Base-by-base conservation (phyloP, 2,797 vertebrate genomes). In the Sebastes matsubarae region DNA sequence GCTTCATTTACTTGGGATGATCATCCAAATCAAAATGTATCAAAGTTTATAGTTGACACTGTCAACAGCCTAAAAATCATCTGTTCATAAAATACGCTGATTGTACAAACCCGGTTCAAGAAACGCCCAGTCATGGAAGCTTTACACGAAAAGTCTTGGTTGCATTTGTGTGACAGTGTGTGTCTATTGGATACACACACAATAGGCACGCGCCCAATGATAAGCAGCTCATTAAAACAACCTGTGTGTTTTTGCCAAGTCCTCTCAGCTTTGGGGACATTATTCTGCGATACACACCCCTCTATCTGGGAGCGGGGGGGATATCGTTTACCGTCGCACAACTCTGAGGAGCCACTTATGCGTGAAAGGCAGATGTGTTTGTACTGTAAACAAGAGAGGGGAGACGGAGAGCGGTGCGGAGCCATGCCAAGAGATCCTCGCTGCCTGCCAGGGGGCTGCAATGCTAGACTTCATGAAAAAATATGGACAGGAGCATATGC, bases 351-450 rank as follows among this genome's bases (percentile, higher is more conserved):
- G 88, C 86, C 89, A 93, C 90, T 93, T 90, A 80, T 79, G 88
- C 89, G 68, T 94, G 93, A 92, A 93, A 95, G 90, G 93, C 91
- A 94, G 92, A 93, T 92, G 92, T 92, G 89, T 93, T 93, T 93
- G 87, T 89, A 88, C 89, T 89, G 90, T 93, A 91, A 94, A 93
- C 92, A 91, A 92, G 88, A 90, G 88, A 84, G 76, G 70, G 81
- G 87, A 85, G 81, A 85, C 24, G 16, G 79, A 83, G 77, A 90
- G 82, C 16, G 74, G 68, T 72, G 82, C 77, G 70, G 80, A 88
- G 83, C 84, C 83, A 86, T 88, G 87, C 87, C 88, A 89, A 83
- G 86, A 92, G 85, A 88, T 87, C 59, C 32, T 83, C 55, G 34
- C 61, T 68, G 82, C 67, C 82, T 93, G 89, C 78, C 90, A 83